These are phyloP conservation scores for Epiperipatus broadwayi DNA, from an alignment of 2,888 invertebrate genomes.

Conservation along the genomic window DNA sequence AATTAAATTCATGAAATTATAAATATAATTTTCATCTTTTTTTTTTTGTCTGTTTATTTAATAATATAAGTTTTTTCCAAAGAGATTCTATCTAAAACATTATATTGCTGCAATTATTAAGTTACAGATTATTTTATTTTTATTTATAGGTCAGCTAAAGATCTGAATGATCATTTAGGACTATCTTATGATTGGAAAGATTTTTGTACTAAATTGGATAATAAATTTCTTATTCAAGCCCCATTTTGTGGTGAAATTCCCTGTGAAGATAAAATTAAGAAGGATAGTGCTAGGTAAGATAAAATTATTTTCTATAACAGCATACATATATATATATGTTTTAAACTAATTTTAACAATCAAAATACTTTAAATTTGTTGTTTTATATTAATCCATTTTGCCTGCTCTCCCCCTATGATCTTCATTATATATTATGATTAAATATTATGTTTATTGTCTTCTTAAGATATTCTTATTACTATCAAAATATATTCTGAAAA, in stretches of 20 bases:
- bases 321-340: conserved; percentile 1
- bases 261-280: conserved; percentile 91
- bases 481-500: no score
- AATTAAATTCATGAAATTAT: no score
- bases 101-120: background rate
- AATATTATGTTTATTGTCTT: no score
- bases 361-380: background rate
- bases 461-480: no score
- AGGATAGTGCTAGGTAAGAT: conserved; percentile 71
- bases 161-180: conserved; percentile 52
- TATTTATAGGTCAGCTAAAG: conserved; percentile 48
- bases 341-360: background rate
- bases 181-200: conserved; percentile 55
- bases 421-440: background rate
- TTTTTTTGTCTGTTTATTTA: no score
- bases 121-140: conserved; percentile 17
- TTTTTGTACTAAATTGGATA: conserved; percentile 58
- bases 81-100: background rate
- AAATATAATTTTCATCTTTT: no score
- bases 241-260: conserved; percentile 78
- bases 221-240: conserved; percentile 70
- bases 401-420: no score
- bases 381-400: no score
- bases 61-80: no score
- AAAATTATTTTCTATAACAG: no score